Evolutionary conservation across 2,113 vertebrate species (phyloP).

Genomic region (Furnarius figulus): DNA sequence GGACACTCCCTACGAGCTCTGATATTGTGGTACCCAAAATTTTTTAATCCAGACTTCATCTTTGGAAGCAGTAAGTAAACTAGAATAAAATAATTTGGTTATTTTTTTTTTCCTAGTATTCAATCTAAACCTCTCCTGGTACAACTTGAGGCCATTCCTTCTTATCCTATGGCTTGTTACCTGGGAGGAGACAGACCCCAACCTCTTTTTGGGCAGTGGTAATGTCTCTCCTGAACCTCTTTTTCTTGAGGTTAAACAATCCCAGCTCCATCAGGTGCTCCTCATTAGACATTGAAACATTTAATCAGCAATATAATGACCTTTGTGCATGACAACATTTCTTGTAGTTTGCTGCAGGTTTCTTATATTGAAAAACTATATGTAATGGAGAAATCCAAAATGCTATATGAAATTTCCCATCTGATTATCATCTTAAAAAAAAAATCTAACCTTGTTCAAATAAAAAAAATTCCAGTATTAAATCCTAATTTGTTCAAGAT

Average conservation of each 20-base stretch:
- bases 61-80: background rate
- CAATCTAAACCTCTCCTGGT: background rate
- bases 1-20: too few relatives aligned
- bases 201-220: background rate
- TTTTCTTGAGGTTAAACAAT: background rate
- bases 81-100: background rate
- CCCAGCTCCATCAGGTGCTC: background rate
- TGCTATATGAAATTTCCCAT: background rate
- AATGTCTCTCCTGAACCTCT: background rate
- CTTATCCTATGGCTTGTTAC: background rate
- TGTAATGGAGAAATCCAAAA: background rate
- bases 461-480: background rate
- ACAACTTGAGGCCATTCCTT: background rate
- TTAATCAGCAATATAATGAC: background rate
- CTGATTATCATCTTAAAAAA: background rate
- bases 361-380: background rate
- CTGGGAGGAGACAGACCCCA: accelerated
- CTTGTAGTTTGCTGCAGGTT: background rate
- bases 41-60: background rate
- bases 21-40: too few relatives aligned
- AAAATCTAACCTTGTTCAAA: background rate
- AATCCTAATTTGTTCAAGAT: background rate
- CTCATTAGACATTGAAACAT: background rate
- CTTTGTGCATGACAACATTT: background rate
- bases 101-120: background rate